phyloP scores from a whole-genome alignment of 2,113 vertebrate genomes.

The Candoia aspera region DNA sequence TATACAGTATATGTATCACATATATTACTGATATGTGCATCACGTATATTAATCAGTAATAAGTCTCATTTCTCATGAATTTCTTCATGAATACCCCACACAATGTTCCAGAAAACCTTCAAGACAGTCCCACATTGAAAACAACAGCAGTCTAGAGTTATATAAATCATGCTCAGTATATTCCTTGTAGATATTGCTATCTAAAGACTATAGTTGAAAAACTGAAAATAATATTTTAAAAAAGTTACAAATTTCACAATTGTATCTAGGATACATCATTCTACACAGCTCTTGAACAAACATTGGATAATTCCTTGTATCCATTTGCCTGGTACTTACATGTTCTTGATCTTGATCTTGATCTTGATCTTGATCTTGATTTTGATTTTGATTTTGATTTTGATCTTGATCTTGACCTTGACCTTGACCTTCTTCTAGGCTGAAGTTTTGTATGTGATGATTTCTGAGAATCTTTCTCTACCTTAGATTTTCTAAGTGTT shows the following conservation, averaged over 20 bases:
- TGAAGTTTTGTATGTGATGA: background rate
- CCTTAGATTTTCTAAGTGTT: constrained; percentile 25
- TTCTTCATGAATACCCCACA: background rate
- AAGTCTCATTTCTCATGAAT: background rate
- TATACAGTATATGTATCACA: no score
- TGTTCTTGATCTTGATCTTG: constrained; percentile 6
- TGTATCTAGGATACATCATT: background rate
- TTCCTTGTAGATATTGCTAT: background rate
- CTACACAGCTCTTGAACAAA: background rate
- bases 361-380: background rate
- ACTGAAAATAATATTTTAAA: background rate
- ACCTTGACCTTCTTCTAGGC: background rate
- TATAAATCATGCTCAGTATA: background rate
- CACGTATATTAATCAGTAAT: background rate
- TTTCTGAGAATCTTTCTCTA: constrained; percentile 11
- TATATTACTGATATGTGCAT: background rate
- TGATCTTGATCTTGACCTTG: constrained; percentile 15
- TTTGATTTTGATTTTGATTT: constrained; percentile 14
- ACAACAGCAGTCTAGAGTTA: background rate
- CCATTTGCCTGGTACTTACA: constrained; percentile 37
- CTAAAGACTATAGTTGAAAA: background rate
- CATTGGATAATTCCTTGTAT: background rate
- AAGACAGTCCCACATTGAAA: background rate
- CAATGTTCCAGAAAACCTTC: background rate
- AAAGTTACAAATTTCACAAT: background rate